Evolutionary conservation across 1,140 invertebrate genomes (phyloP).

Genomic region (Pseudomyrmex dendroicus): DNA sequence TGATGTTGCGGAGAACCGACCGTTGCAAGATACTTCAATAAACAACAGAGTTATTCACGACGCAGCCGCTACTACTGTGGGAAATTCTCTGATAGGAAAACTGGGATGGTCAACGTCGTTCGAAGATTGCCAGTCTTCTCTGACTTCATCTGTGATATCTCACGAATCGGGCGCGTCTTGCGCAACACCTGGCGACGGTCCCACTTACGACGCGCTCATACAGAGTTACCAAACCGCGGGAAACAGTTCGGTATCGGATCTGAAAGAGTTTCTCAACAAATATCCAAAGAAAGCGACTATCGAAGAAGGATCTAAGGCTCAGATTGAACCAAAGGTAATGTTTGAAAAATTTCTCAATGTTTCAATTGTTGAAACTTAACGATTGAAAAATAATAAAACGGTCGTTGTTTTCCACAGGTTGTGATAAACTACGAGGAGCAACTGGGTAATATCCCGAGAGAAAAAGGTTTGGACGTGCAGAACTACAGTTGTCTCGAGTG

Average conservation of each 20-base stretch:
- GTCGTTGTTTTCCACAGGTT: constrained; percentile 62
- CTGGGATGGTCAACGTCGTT: constrained; percentile 89
- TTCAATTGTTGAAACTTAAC: neutral
- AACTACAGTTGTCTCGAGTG: constrained; percentile 95
- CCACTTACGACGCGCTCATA: constrained; percentile 85
- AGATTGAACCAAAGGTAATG: constrained; percentile 57
- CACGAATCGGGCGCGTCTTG: constrained; percentile 67
- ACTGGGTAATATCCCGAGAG: constrained; percentile 89
- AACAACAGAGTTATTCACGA: constrained; percentile 66
- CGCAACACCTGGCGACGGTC: constrained; percentile 77
- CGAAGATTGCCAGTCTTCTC: constrained; percentile 86
- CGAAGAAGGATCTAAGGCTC: constrained; percentile 35
- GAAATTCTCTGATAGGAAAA: constrained; percentile 89
- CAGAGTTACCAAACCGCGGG: constrained; percentile 86
- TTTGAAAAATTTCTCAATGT: neutral
- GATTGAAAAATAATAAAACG: constrained; percentile 7
- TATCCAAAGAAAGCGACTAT: constrained; percentile 74
- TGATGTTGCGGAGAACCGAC: constrained; percentile 41
- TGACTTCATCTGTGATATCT: constrained; percentile 76
- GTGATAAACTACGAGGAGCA: constrained; percentile 87
- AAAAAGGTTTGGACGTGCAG: constrained; percentile 94
- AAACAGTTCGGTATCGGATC: constrained; percentile 86
- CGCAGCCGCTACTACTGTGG: constrained; percentile 76
- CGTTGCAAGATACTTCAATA: constrained; percentile 49
- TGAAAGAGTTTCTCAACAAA: constrained; percentile 87